Conservation (phyloP, 2,888 invertebrate species). For the Anaspis maculata region DNA sequence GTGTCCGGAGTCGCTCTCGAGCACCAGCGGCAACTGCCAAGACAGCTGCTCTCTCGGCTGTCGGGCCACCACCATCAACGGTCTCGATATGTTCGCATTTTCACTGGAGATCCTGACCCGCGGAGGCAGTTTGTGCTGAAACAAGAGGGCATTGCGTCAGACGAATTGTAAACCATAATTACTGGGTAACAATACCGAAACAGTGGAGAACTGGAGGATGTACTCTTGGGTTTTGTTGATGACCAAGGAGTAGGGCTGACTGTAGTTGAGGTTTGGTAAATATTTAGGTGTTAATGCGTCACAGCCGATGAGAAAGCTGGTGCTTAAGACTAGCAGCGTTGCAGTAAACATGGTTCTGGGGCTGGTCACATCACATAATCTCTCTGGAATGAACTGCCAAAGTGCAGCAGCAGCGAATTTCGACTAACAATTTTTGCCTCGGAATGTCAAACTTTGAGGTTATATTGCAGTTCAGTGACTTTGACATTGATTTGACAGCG, state of each 20-base stretch:
- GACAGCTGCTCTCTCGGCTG: slow-evolving; percentile 69
- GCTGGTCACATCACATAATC: no score
- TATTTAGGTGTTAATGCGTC: not conserved
- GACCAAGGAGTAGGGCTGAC: slow-evolving; percentile 2
- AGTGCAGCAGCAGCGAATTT: no score
- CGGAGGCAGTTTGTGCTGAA: slow-evolving; percentile 12
- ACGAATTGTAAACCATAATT: slow-evolving; percentile 1
- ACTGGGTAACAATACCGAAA: not conserved
- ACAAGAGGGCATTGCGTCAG: no score
- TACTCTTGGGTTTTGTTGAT: slow-evolving; percentile 9
- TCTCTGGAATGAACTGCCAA: no score
- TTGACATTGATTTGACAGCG: no score
- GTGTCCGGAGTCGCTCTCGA: slow-evolving; percentile 41
- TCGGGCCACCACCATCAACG: slow-evolving; percentile 65
- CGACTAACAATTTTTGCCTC: no score
- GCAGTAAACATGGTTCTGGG: no score
- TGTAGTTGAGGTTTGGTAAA: slow-evolving; percentile 5
- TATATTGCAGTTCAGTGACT: no score
- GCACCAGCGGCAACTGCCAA: slow-evolving; percentile 68
- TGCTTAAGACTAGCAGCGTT: no score
- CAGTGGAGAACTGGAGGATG: slow-evolving; percentile 7
- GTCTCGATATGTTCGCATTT: slow-evolving; percentile 46
- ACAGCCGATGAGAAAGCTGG: no score
- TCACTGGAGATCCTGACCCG: slow-evolving; percentile 19
- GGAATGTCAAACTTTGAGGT: no score